Conservation (phyloP, 2,888 invertebrate species). For the Drosophila rubida region DNA sequence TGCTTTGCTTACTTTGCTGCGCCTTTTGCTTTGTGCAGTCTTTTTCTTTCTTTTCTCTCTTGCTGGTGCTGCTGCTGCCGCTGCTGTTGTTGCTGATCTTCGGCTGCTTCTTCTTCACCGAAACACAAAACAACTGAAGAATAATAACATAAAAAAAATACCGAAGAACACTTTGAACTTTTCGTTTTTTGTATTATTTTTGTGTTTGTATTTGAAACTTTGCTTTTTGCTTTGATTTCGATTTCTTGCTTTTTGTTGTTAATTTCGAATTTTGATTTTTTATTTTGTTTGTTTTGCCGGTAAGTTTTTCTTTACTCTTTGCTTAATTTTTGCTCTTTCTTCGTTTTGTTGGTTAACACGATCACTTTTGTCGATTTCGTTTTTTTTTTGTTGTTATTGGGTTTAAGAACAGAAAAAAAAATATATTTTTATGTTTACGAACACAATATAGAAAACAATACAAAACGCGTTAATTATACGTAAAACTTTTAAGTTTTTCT, state of each 20-base stretch:
- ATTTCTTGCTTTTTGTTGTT: constrained; percentile 12
- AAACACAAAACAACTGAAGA: constrained; percentile 60
- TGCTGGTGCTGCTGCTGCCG: constrained; percentile 17
- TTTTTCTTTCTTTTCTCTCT: constrained; percentile 19
- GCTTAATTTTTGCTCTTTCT: constrained; percentile 9
- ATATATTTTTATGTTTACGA: constrained; percentile 61
- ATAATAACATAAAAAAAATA: constrained; percentile 64
- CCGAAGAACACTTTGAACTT: constrained; percentile 48
- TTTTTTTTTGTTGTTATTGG: constrained; percentile 12
- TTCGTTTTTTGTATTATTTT: constrained; percentile 12
- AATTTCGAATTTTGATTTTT: constrained; percentile 78
- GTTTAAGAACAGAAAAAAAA: constrained; percentile 62
- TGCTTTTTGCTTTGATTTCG: constrained; percentile 11
- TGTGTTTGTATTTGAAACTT: constrained; percentile 23
- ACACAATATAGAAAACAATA: constrained; percentile 66
- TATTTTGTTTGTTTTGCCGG: constrained; percentile 58
- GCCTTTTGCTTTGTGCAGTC: constrained; percentile 68
- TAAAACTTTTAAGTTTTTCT: constrained; percentile 32
- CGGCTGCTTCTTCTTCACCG: constrained; percentile 36
- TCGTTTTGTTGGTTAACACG: constrained; percentile 40
- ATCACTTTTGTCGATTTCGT: constrained; percentile 51
- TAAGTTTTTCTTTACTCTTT: constrained; percentile 36
- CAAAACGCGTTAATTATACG: constrained; percentile 54
- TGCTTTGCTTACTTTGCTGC: constrained; percentile 69
- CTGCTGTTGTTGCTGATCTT: constrained; percentile 14